These are phyloP conservation scores for Eulemur rufifrons DNA, from an alignment of 2,113 vertebrate genomes.

Conservation along the genomic window DNA sequence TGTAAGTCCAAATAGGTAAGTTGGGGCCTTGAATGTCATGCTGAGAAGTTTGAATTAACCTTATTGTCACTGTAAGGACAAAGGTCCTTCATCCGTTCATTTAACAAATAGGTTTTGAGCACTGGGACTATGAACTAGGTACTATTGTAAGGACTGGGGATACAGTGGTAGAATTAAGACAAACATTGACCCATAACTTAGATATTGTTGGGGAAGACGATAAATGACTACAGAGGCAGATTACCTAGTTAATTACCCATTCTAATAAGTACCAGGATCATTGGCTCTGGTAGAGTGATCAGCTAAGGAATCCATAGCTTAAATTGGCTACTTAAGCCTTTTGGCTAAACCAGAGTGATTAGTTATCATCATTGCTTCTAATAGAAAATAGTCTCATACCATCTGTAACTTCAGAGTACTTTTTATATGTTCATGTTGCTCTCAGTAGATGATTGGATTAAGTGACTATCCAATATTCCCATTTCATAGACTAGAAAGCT, in stretches of 20 bases:
- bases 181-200: slow-evolving; percentile 7
- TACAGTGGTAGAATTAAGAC: not conserved
- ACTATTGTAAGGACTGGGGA: not conserved
- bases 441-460: not conserved
- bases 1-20: not conserved
- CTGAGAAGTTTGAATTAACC: slow-evolving; percentile 31
- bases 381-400: not conserved
- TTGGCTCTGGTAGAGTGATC: not conserved
- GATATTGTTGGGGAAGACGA: not conserved
- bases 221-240: not conserved
- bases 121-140: not conserved
- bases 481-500: slow-evolving; percentile 27
- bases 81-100: not conserved
- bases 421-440: not conserved
- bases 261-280: not conserved
- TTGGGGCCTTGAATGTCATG: not conserved
- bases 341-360: not conserved
- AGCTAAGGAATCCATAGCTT: not conserved
- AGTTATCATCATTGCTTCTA: slow-evolving; percentile 5
- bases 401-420: not conserved
- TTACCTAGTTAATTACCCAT: slow-evolving; percentile 23
- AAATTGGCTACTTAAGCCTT: not conserved
- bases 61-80: not conserved
- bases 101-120: not conserved
- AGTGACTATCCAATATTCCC: not conserved